A percentile compares a stretch with the other conserved stretches of the same genome.
Conservation (phyloP, 2,797 vertebrate species). For the Prunella strophiata region DNA sequence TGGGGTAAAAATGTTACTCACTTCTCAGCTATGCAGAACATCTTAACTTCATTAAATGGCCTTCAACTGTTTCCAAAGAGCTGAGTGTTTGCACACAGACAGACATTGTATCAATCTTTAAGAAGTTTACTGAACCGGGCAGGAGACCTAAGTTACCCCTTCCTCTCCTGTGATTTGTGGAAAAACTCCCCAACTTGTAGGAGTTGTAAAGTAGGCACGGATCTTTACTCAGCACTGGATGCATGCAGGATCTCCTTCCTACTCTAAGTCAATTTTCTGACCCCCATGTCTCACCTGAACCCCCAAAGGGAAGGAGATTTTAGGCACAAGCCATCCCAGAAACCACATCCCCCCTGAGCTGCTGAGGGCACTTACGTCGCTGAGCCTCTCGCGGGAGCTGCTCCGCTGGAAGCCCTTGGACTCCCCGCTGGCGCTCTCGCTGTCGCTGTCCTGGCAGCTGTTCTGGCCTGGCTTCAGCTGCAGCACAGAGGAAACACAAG, state of each 20-base stretch:
- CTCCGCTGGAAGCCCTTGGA: conserved; percentile 89
- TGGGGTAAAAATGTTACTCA: not conserved
- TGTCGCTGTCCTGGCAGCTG: conserved; percentile 92
- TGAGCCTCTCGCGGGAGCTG: conserved; percentile 91
- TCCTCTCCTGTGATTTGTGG: not conserved
- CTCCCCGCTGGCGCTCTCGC: conserved; percentile 86
- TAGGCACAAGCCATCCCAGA: not conserved
- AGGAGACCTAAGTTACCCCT: not conserved
- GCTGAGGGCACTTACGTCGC: conserved; percentile 81
- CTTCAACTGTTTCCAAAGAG: not conserved
- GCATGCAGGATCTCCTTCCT: not conserved
- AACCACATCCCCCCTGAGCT: too few species aligned
- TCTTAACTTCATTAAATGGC: not conserved
- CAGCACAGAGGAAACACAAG: not conserved
- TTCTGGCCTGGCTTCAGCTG: conserved; percentile 92
- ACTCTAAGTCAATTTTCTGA: too few species aligned
- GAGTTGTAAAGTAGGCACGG: not conserved
- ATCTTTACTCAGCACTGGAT: accelerated
- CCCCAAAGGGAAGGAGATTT: not conserved
- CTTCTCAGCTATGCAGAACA: not conserved
- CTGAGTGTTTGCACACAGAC: not conserved
- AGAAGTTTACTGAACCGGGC: not conserved
- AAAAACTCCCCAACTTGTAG: not conserved
- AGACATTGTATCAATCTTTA: not conserved
- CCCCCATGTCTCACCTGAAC: not conserved